Conservation (phyloP, 2,113 vertebrate species). For the Tautogolabrus adspersus region DNA sequence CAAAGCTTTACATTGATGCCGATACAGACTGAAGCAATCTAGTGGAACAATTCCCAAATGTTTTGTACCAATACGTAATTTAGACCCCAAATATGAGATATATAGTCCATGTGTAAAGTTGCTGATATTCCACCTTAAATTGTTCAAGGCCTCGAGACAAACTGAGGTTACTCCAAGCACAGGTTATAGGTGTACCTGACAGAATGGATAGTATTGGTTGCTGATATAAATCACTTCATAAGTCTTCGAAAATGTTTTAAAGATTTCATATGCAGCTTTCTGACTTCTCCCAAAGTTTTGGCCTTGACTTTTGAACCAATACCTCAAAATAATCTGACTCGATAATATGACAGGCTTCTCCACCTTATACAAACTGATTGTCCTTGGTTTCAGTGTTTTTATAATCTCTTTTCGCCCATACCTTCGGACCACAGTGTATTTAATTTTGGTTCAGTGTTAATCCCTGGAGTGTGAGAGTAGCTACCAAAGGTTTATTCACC, state of each 20-base stretch:
- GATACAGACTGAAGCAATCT: not conserved
- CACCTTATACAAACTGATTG: constrained; percentile 41
- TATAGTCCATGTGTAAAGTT: no score
- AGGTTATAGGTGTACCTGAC: not conserved
- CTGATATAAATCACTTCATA: not conserved
- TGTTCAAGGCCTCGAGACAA: no score
- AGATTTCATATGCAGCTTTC: not conserved
- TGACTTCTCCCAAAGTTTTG: constrained; percentile 3
- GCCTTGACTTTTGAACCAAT: constrained; percentile 14
- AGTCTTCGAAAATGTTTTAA: not conserved
- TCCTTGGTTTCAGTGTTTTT: constrained; percentile 43
- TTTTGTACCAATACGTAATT: not conserved
- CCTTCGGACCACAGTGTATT: constrained; percentile 25
- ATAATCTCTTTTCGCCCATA: constrained; percentile 63
- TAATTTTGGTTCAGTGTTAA: constrained; percentile 59
- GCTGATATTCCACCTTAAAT: no score
- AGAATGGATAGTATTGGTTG: not conserved
- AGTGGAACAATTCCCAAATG: not conserved
- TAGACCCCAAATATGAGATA: no score
- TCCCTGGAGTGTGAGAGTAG: constrained; percentile 50
- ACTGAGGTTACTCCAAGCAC: not conserved
- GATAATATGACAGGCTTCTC: constrained; percentile 10
- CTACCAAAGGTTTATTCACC: constrained; percentile 22
- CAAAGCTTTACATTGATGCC: no score
- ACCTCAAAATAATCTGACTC: constrained; percentile 53